Conservation (phyloP, 2,888 invertebrate genomes). For the Lamellibrachia columna region DNA sequence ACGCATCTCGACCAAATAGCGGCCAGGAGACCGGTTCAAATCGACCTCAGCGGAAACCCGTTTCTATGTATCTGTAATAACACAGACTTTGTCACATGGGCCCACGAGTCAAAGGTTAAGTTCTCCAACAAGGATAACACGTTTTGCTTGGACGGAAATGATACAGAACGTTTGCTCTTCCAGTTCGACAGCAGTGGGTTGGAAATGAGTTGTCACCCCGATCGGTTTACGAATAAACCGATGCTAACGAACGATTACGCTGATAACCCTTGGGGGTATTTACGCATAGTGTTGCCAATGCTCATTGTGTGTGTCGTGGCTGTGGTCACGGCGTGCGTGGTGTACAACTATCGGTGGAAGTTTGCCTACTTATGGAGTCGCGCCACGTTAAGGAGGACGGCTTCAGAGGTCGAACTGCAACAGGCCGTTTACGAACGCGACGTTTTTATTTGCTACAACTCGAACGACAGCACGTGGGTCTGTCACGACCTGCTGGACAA, state of each 20-base stretch:
- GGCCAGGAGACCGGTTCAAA: neutral
- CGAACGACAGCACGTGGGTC: slow-evolving; percentile 75
- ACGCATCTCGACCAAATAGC: neutral
- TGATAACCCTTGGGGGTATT: neutral
- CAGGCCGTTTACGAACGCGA: slow-evolving; percentile 69
- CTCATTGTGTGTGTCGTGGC: neutral
- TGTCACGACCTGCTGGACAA: slow-evolving; percentile 73
- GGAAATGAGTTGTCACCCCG: neutral
- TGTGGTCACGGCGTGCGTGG: neutral
- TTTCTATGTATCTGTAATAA: neutral
- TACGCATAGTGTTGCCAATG: neutral
- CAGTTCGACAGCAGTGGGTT: neutral
- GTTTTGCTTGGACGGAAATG: slow-evolving; percentile 4
- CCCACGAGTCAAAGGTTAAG: neutral
- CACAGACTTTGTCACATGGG: neutral
- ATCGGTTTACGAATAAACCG: neutral
- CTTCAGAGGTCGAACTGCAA: neutral
- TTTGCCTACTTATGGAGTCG: neutral
- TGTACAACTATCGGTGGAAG: neutral
- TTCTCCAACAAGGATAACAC: neutral
- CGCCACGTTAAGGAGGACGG: neutral
- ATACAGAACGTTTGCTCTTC: neutral
- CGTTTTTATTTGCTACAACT: slow-evolving; percentile 77
- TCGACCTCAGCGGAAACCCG: neutral
- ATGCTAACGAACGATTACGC: neutral